Conservation (phyloP, 1,140 invertebrate genomes). For the Formica selysi region DNA sequence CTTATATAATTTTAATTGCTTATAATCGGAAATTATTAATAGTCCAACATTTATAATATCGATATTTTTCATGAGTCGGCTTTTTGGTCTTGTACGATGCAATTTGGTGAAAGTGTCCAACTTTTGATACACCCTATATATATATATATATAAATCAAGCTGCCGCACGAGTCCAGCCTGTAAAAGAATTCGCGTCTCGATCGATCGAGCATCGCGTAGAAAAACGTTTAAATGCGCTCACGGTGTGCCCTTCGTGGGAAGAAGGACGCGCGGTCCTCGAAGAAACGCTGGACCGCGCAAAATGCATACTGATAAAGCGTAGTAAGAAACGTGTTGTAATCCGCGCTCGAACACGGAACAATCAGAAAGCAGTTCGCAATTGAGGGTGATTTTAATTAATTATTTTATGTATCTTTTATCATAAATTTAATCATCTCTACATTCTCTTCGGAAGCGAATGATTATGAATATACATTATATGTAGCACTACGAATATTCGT, state of each 20-base stretch:
- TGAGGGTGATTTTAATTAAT: neutral
- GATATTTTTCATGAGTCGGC: neutral
- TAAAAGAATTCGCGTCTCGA: slow-evolving; percentile 79
- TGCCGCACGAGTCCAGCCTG: slow-evolving; percentile 77
- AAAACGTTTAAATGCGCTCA: slow-evolving; percentile 78
- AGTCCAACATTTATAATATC: too few relatives aligned
- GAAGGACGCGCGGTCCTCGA: slow-evolving; percentile 64
- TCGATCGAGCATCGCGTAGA: slow-evolving; percentile 78
- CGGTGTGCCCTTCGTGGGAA: slow-evolving; percentile 75
- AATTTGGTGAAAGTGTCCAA: neutral
- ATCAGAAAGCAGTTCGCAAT: neutral
- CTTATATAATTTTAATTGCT: neutral
- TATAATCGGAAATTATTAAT: neutral
- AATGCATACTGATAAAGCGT: slow-evolving; percentile 50
- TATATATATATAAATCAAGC: slow-evolving; percentile 78
- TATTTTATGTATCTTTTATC: neutral
- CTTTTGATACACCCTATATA: slow-evolving; percentile 42
- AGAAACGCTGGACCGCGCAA: slow-evolving; percentile 50
- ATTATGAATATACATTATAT: neutral
- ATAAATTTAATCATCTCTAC: neutral
- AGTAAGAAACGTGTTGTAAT: slow-evolving; percentile 33
- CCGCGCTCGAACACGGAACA: slow-evolving; percentile 2
- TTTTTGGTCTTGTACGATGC: neutral
- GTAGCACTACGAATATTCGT: neutral
- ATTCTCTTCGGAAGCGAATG: neutral